These are phyloP conservation scores for Cantharis rustica DNA, from an alignment of 2,888 invertebrate genomes.

Conservation along the genomic window DNA sequence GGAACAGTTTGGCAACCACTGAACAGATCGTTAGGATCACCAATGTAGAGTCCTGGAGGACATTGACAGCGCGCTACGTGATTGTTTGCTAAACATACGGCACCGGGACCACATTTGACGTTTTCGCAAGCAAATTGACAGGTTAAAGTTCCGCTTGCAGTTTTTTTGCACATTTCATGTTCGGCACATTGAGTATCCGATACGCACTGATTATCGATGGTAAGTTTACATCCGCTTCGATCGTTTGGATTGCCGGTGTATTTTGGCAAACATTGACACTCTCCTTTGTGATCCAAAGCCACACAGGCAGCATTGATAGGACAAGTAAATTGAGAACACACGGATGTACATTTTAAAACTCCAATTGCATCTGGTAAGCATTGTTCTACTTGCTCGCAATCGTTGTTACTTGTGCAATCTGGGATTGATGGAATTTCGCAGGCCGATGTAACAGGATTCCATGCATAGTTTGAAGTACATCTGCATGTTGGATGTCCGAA, in stretches of 20 bases:
- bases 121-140: conserved; percentile 81
- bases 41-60: conserved; percentile 83
- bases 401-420: conserved; percentile 72
- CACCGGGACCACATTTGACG: conserved; percentile 81
- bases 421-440: conserved; percentile 90
- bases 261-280: conserved; percentile 83
- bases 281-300: conserved; percentile 72
- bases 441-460: conserved; percentile 80
- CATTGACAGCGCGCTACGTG: conserved; percentile 90
- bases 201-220: conserved; percentile 75
- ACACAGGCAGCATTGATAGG: conserved; percentile 83
- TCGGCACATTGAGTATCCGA: conserved; percentile 84
- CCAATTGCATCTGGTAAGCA: conserved; percentile 85
- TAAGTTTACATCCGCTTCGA: conserved; percentile 79
- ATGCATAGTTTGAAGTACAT: conserved; percentile 77
- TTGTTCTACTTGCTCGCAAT: conserved; percentile 72
- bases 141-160: conserved; percentile 62
- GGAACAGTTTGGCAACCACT: conserved; percentile 80
- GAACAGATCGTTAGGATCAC: conserved; percentile 78
- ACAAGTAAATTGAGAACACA: conserved; percentile 82
- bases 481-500: conserved; percentile 76
- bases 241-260: conserved; percentile 90
- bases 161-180: conserved; percentile 75
- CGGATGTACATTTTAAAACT: conserved; percentile 79
- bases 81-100: conserved; percentile 86